A percentile compares a stretch with the other conserved stretches of the same genome.
Conservation (phyloP, 2,113 vertebrate genomes). For the Octodon degus region DNA sequence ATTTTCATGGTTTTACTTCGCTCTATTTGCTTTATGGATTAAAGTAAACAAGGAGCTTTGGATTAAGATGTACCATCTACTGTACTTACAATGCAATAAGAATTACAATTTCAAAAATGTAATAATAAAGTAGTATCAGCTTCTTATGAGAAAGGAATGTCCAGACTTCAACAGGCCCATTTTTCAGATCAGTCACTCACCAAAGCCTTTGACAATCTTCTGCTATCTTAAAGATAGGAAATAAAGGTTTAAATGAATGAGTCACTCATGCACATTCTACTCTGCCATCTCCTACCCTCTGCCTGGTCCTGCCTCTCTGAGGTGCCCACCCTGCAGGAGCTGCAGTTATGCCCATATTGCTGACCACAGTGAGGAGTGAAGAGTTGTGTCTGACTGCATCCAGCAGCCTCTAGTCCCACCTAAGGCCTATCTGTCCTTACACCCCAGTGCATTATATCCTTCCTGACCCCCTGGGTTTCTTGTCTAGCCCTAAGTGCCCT, state of each 20-base stretch:
- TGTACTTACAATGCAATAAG: not conserved
- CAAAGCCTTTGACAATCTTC: not conserved
- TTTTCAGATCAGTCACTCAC: not conserved
- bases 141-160: not conserved
- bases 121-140: not conserved
- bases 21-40: not conserved
- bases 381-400: not conserved
- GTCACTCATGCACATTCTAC: not conserved
- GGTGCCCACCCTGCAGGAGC: too few relatives aligned
- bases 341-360: not conserved
- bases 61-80: not conserved
- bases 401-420: not conserved
- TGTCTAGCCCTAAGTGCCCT: not conserved
- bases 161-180: not conserved
- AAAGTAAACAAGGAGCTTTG: not conserved
- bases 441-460: not conserved
- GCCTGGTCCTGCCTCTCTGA: not conserved
- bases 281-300: not conserved
- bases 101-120: slow-evolving; percentile 4
- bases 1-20: not conserved
- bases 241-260: not conserved
- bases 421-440: not conserved
- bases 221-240: not conserved
- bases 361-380: not conserved
- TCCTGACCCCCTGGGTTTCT: not conserved